Evolutionary conservation across 2,888 invertebrate genomes (phyloP).

Genomic region (Erannis defoliaria): DNA sequence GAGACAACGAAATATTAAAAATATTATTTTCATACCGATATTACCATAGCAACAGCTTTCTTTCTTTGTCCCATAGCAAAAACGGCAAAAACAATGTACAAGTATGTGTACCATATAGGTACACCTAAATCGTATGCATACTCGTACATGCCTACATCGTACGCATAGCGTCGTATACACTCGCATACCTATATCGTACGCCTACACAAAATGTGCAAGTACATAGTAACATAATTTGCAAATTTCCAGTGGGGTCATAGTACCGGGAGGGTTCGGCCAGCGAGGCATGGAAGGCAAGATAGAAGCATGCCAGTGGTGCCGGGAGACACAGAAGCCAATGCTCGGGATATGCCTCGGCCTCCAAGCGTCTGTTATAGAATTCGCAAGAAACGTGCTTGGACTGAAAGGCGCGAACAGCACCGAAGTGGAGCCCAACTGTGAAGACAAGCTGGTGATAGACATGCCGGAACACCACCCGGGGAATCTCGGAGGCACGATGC

Average conservation of each 20-base stretch:
- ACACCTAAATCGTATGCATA: no score
- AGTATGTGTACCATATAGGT: no score
- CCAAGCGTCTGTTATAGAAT: slow-evolving; percentile 98
- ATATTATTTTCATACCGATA: no score
- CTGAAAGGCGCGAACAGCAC: slow-evolving; percentile 93
- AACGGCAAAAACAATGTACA: no score
- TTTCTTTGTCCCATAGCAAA: no score
- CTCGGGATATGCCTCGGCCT: slow-evolving; percentile 99
- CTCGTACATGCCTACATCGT: no score
- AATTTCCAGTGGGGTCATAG: slow-evolving; percentile 94
- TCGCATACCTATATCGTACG: no score
- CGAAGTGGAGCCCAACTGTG: slow-evolving; percentile 92
- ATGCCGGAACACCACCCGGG: slow-evolving; percentile 99
- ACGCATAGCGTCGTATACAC: no score
- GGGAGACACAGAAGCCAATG: slow-evolving; percentile 95
- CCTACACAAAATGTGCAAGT: no score
- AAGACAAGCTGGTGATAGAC: slow-evolving; percentile 95
- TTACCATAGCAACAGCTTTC: no score
- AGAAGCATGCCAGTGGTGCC: slow-evolving; percentile 96
- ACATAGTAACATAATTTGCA: no score
- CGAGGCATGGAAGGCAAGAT: slow-evolving; percentile 99
- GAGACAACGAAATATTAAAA: no score
- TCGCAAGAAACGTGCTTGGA: slow-evolving; percentile 93
- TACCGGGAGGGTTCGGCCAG: slow-evolving; percentile 99
- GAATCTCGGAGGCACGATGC: slow-evolving; percentile 98